Evolutionary conservation across 2,113 vertebrate species (phyloP).

Genomic region (Danionella cerebrum): DNA sequence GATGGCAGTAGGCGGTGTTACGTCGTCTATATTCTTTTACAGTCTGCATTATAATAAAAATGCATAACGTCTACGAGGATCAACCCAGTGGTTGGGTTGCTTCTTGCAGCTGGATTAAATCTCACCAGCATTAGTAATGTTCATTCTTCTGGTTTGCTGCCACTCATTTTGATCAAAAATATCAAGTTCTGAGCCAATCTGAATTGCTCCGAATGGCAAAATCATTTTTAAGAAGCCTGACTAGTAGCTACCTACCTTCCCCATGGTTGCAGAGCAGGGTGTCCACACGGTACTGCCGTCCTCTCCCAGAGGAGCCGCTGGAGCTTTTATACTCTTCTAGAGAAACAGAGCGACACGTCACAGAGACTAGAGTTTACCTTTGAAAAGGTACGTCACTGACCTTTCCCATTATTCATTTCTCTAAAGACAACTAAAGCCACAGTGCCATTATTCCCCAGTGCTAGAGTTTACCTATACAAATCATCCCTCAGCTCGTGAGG

Average conservation of each 20-base stretch:
- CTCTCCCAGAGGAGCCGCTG: not conserved
- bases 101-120: too few species aligned
- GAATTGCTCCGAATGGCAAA: too few species aligned
- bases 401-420: constrained; percentile 49
- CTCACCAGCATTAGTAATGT: too few species aligned
- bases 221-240: too few species aligned
- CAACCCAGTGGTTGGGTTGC: too few species aligned
- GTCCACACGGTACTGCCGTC: constrained; percentile 17
- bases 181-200: too few species aligned
- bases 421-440: constrained; percentile 46
- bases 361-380: constrained; percentile 54
- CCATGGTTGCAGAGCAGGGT: constrained; percentile 55
- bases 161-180: too few species aligned
- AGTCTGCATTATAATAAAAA: too few species aligned
- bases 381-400: constrained; percentile 42
- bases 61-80: too few species aligned
- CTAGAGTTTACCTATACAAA: constrained; percentile 68
- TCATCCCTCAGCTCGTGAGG: constrained; percentile 2
- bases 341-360: constrained; percentile 42
- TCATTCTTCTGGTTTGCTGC: too few species aligned
- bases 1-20: too few species aligned
- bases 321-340: constrained; percentile 58
- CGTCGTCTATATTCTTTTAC: too few species aligned
- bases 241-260: constrained; percentile 70
- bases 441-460: constrained; percentile 31